Evolutionary conservation across 2,888 invertebrate genomes (phyloP), one percentile per base, ranked within the genome.

Genomic region (Eudemis profundana): DNA sequence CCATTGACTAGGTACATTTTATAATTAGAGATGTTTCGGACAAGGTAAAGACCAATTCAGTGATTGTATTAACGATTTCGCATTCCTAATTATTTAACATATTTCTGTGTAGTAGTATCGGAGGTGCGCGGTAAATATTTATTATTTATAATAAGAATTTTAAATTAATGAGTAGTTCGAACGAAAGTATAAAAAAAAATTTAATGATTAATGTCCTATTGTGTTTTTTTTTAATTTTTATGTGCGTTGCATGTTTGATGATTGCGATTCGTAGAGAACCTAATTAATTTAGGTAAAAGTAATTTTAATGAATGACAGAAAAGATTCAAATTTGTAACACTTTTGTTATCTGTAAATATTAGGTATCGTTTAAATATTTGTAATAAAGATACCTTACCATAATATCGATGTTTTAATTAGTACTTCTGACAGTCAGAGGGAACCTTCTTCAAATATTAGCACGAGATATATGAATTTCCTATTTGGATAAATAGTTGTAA

Each of bases 341-440:
- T 81, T 86, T 84, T 83, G 86, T 86, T 84, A 79, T 72, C 75
- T 87, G 84, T 87, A 84, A 82, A 84, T 84, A 85, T 74, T 78
- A 78, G 82, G 82, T 85, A 83, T 84, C 78, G 65, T 79, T 77
- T 83, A 79, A 83, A 79, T 82, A 82, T 84, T 86, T 87, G 81
- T 85, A 89, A 87, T 88, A 87, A 87, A 88, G 84, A 84, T 87
- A 87, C 82, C 82, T 78, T 85, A 84, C 79, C 77, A 80, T 78
- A 71, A 50, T 27, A 82, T 78, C 60, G 73, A 72, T 84, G 80
- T 86, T 86, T 86, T 77, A 79, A 74, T 79, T 61, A 12, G 56
- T 57, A n/a, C 8, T 44, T 29, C 29, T 10, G 8, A 33, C 15
- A 1, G 14, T 29, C 2, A 7, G 0, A 29, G 15, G n/a, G n/a